These are phyloP conservation scores for Chelon labrosus DNA, from an alignment of 2,797 vertebrate species.

Conservation along the genomic window DNA sequence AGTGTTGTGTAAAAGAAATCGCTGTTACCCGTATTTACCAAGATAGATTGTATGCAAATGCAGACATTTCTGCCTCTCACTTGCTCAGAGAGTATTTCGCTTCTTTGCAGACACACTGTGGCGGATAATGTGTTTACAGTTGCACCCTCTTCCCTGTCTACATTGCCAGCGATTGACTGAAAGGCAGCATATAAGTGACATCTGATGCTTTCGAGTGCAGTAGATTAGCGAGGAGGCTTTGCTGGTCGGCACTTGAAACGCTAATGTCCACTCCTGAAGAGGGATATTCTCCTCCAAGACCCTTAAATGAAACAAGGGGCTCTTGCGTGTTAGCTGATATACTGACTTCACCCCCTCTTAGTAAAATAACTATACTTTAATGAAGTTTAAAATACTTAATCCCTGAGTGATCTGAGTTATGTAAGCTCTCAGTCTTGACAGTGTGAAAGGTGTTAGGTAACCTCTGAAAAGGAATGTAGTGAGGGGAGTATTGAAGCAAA, in stretches of 20 bases:
- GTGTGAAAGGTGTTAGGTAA: slow-evolving; percentile 49
- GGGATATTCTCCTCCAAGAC: slow-evolving; percentile 55
- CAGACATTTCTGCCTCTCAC: slow-evolving; percentile 69
- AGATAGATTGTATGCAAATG: slow-evolving; percentile 74
- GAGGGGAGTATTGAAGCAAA: slow-evolving; percentile 25
- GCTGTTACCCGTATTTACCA: slow-evolving; percentile 66
- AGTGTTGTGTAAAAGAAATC: slow-evolving; percentile 53
- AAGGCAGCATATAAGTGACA: slow-evolving; percentile 62
- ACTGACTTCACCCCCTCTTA: slow-evolving; percentile 28
- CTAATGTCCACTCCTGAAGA: slow-evolving; percentile 37
- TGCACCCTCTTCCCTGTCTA: slow-evolving; percentile 40
- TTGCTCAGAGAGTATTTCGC: slow-evolving; percentile 49
- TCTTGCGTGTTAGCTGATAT: slow-evolving; percentile 42
- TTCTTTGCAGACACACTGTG: slow-evolving; percentile 49
- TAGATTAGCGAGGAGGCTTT: slow-evolving; percentile 57
- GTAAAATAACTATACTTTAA: slow-evolving; percentile 51
- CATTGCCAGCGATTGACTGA: slow-evolving; percentile 53
- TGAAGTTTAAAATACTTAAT: slow-evolving; percentile 48
- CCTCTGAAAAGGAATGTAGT: slow-evolving; percentile 5
- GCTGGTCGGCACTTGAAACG: slow-evolving; percentile 57
- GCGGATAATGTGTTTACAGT: slow-evolving; percentile 64
- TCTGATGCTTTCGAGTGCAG: slow-evolving; percentile 65
- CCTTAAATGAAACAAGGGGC: slow-evolving; percentile 59
- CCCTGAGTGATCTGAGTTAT: slow-evolving; percentile 36
- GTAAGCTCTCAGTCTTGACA: slow-evolving; percentile 47